Percentiles rank a stretch among this genome's conserved stretches.
Evolutionary conservation across 2,797 vertebrate genomes (phyloP).

Genomic region (Anguilla obscura): DNA sequence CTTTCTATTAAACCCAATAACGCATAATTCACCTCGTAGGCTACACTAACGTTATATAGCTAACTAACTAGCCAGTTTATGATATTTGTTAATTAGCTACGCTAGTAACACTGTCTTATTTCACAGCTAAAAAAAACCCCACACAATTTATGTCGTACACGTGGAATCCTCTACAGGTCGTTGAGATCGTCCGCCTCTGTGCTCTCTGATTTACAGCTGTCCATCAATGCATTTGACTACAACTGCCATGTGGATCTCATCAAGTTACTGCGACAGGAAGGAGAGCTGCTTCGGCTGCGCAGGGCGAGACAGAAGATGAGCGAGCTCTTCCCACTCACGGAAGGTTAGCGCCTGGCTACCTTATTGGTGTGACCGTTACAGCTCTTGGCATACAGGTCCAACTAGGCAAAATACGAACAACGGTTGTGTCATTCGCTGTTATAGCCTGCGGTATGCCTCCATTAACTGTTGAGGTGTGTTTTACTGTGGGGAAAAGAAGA

Average conservation of each 20-base stretch:
- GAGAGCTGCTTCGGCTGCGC: conserved; percentile 81
- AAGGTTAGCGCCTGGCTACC: conserved; percentile 75
- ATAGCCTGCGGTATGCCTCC: not conserved
- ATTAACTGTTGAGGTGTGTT: not conserved
- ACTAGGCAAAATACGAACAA: not conserved
- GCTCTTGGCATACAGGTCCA: not conserved
- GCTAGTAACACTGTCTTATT: not conserved
- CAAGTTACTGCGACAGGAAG: conserved; percentile 89
- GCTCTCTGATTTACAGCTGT: conserved; percentile 71
- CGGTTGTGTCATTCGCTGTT: not conserved
- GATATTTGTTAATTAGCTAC: not conserved
- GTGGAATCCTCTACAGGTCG: not conserved
- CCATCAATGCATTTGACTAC: conserved; percentile 94
- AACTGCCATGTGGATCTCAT: conserved; percentile 96
- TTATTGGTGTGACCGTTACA: not conserved
- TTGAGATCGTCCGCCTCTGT: not conserved
- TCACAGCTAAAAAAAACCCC: not conserved
- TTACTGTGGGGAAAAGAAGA: too few relatives aligned
- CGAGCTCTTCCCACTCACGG: conserved; percentile 92
- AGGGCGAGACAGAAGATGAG: conserved; percentile 96
- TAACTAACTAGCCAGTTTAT: not conserved
- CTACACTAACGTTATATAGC: not conserved
- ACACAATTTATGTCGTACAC: not conserved
- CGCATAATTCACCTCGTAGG: not conserved
- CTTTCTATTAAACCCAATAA: not conserved